Percentiles rank a stretch among this genome's conserved stretches.
Conservation (phyloP, 2,888 invertebrate species). For the Sphaeridia pumilis region DNA sequence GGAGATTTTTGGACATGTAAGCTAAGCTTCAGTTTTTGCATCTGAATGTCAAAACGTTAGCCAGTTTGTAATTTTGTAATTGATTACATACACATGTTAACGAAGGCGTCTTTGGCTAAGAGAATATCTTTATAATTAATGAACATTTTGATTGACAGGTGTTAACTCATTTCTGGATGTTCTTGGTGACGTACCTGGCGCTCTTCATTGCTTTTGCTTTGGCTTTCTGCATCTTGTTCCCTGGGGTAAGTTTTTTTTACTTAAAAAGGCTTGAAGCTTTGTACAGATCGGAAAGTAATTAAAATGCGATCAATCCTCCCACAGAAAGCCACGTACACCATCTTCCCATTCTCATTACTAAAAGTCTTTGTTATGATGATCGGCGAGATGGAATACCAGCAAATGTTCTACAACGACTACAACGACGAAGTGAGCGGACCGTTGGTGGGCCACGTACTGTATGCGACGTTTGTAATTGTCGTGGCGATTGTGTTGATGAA, state of each 20-base stretch:
- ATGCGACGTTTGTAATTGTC: slow-evolving; percentile 33
- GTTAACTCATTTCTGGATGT: slow-evolving; percentile 31
- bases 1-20: slow-evolving; percentile 33
- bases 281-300: too few relatives aligned
- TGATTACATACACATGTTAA: too few relatives aligned
- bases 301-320: too few relatives aligned
- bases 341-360: slow-evolving; percentile 29
- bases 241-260: slow-evolving; percentile 21
- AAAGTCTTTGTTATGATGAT: slow-evolving; percentile 34
- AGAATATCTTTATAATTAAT: too few relatives aligned
- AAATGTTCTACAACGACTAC: slow-evolving; percentile 30
- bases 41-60: too few relatives aligned
- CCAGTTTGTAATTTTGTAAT: too few relatives aligned
- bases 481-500: slow-evolving; percentile 34
- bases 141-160: slow-evolving; percentile 22
- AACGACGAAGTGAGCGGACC: slow-evolving; percentile 14
- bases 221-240: slow-evolving; percentile 32
- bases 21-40: too few relatives aligned
- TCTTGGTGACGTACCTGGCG: slow-evolving; percentile 30
- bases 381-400: slow-evolving; percentile 33
- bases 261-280: too few relatives aligned
- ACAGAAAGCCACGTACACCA: slow-evolving; percentile 27
- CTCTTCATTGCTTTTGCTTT: slow-evolving; percentile 33
- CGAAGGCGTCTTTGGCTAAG: too few relatives aligned
- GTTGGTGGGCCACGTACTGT: slow-evolving; percentile 30